These are phyloP conservation scores for Pontoporia blainvillei DNA, from an alignment of 2,113 vertebrate species.

Conservation along the genomic window DNA sequence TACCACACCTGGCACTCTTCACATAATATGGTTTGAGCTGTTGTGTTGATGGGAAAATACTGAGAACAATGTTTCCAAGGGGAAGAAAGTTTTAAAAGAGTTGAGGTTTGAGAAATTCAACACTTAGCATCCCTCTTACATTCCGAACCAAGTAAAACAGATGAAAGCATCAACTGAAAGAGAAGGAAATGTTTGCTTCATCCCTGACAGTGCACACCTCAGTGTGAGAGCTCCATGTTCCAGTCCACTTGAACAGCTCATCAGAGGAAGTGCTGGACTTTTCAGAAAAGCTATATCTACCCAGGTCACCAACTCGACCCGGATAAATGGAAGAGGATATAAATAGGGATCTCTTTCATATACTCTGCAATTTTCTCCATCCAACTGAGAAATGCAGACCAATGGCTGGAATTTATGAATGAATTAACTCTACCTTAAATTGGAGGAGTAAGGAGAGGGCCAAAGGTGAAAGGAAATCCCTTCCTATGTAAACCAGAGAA, in stretches of 20 bases:
- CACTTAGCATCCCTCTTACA: background rate
- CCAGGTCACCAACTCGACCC: background rate
- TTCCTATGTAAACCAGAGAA: background rate
- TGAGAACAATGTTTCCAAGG: background rate
- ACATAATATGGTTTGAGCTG: background rate
- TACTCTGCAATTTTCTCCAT: background rate
- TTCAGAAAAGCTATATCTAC: background rate
- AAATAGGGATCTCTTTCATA: background rate
- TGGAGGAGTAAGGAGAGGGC: accelerated
- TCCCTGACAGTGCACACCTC: background rate
- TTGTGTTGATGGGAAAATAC: background rate
- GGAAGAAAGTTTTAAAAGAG: background rate
- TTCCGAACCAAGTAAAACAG: background rate
- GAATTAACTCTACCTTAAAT: background rate
- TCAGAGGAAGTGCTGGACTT: background rate
- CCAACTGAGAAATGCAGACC: background rate
- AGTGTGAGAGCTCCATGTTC: background rate
- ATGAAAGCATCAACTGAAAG: background rate
- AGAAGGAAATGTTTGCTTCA: background rate
- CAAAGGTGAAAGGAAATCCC: background rate
- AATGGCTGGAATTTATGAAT: background rate
- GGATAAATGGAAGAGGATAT: background rate
- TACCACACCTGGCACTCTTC: background rate
- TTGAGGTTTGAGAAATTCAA: background rate
- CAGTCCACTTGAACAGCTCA: background rate